Conservation (phyloP, 1,140 invertebrate genomes). For the Mactra quadrangularis region DNA sequence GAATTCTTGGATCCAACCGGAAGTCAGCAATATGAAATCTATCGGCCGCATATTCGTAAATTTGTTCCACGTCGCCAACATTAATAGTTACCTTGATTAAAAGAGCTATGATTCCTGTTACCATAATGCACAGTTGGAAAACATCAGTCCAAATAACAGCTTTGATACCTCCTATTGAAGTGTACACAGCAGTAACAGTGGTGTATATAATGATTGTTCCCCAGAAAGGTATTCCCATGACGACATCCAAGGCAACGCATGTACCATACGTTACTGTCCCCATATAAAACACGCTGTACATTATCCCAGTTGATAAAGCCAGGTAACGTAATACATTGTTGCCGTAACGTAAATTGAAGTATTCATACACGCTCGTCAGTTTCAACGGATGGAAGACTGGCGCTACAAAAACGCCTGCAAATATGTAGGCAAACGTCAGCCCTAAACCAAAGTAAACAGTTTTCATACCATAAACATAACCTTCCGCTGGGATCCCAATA, state of each 20-base stretch:
- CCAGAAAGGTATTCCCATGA: constrained; percentile 19
- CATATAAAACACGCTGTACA: constrained; percentile 31
- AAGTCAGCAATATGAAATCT: constrained; percentile 2
- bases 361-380: constrained; percentile 79
- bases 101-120: constrained; percentile 24
- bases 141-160: constrained; percentile 47
- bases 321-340: no score
- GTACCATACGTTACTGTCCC: constrained; percentile 16
- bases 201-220: not conserved
- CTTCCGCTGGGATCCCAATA: constrained; percentile 93
- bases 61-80: not conserved
- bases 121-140: constrained; percentile 25
- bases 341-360: not conserved
- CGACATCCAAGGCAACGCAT: constrained; percentile 9
- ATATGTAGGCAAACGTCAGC: constrained; percentile 71
- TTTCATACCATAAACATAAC: constrained; percentile 86
- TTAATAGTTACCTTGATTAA: constrained; percentile 11
- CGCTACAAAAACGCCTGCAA: constrained; percentile 73
- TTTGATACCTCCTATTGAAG: constrained; percentile 30
- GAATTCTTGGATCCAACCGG: constrained; percentile 30
- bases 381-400: constrained; percentile 78
- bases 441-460: constrained; percentile 70
- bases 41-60: not conserved
- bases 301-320: not conserved
- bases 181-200: constrained; percentile 10